Percentiles rank a stretch among this genome's conserved stretches.
These are phyloP conservation scores for Platycheirus albimanus DNA, from an alignment of 2,888 invertebrate genomes.

Conservation along the genomic window DNA sequence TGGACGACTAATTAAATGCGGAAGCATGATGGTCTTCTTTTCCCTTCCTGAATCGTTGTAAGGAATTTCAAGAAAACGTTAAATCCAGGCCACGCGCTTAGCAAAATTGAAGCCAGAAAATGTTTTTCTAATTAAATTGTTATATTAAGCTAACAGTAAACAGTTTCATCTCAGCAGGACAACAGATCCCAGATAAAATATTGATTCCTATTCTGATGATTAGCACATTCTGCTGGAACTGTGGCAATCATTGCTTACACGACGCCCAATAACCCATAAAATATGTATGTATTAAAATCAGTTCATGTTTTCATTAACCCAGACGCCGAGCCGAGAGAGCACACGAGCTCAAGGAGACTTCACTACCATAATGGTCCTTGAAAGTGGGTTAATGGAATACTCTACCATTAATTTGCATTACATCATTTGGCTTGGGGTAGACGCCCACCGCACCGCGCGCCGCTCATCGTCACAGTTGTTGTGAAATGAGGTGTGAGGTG, in stretches of 20 bases:
- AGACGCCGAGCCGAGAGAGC: neutral
- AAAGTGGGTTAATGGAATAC: slow-evolving; percentile 69
- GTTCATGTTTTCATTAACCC: slow-evolving; percentile 59
- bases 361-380: slow-evolving; percentile 15
- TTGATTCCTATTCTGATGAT: slow-evolving; percentile 59
- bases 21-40: slow-evolving; percentile 28
- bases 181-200: slow-evolving; percentile 38
- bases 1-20: slow-evolving; percentile 60
- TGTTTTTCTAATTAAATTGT: slow-evolving; percentile 58
- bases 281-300: slow-evolving; percentile 68
- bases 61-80: neutral
- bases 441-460: too few species aligned
- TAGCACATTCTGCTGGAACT: slow-evolving; percentile 46
- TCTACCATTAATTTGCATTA: slow-evolving; percentile 66
- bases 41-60: neutral
- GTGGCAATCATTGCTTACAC: slow-evolving; percentile 60
- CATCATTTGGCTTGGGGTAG: slow-evolving; percentile 33
- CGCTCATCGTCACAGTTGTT: too few species aligned
- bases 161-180: neutral
- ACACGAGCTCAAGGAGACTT: neutral
- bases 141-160: slow-evolving; percentile 22
- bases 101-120: slow-evolving; percentile 38
- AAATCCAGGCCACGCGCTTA: neutral
- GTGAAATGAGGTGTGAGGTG: neutral
- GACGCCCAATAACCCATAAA: slow-evolving; percentile 64